Percentiles rank a stretch among this genome's conserved stretches.
phyloP scores from a whole-genome alignment of 1,140 invertebrate species.

The Brachionus plicatilis region DNA sequence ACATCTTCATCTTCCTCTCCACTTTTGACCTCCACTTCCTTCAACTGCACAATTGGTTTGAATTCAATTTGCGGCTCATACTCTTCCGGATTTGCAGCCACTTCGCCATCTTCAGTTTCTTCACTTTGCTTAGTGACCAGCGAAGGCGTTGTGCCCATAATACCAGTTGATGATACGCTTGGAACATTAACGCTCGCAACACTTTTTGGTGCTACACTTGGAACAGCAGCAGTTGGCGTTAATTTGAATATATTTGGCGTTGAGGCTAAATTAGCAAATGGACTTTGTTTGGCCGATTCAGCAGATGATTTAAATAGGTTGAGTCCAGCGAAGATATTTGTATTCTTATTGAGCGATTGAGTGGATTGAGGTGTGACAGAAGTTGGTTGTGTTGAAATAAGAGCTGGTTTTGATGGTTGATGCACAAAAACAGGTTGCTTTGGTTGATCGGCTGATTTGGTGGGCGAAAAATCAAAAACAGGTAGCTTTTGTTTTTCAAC shows the following conservation, averaged over 20 bases:
- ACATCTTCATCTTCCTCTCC: slow-evolving; percentile 75
- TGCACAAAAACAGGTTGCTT: neutral
- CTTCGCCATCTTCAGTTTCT: neutral
- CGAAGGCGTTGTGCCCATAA: neutral
- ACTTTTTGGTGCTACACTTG: neutral
- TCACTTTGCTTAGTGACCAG: neutral
- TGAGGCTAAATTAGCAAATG: neutral
- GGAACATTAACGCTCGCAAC: too few species aligned
- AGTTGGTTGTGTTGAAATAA: neutral
- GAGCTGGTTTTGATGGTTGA: neutral
- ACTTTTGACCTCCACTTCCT: slow-evolving; percentile 61
- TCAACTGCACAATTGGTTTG: slow-evolving; percentile 26
- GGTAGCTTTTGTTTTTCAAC: neutral
- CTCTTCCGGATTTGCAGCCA: slow-evolving; percentile 11
- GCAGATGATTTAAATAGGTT: neutral
- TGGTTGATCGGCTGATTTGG: neutral
- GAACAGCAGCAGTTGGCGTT: neutral
- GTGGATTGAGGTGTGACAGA: neutral
- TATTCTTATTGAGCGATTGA: too few species aligned
- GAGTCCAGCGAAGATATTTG: neutral
- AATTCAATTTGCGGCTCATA: slow-evolving; percentile 33
- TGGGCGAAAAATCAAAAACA: slow-evolving; percentile 20
- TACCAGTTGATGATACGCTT: neutral
- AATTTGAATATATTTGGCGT: neutral
- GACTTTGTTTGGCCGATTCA: neutral